Evolutionary conservation across 2,113 vertebrate genomes (phyloP), one percentile per base, ranked within the genome.

Genomic region (Crotalus horridus): DNA sequence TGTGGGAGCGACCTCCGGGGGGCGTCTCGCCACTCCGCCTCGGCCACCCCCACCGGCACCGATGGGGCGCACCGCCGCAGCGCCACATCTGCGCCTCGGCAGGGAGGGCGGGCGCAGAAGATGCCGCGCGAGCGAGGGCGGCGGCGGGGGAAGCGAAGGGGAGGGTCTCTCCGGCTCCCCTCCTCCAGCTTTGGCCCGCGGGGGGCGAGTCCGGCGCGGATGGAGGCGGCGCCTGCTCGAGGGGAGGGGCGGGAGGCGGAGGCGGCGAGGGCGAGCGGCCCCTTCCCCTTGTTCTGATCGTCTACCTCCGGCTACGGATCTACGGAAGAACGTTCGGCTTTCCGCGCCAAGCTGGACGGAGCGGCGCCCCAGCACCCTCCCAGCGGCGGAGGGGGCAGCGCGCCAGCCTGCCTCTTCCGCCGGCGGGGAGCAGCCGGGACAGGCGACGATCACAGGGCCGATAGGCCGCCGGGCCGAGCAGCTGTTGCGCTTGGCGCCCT

Each of bases 1-100:
- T 39, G 26, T 24, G 87, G 12, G 51, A 8, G 91, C 53, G 24
- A 54, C 13, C 87, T 54, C 58, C 53, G 87, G 58, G n/a, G 48
- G 91, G 91, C 61, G 87, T 69, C 48, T 69, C 33, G 33, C 87
- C 85, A 20, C 56, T n/a, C 86, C 48, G n/a, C 86, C 91, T 85
- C 54, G 54, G 54, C 92, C 92, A 51, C 53, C 91, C 91, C 64
- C 91, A 55, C 64, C 88, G 87, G 69, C 86, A 51, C 55, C 92
- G 43, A 90, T 81, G 74, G 92, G 88, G 69, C 92, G 59, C 54
- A 24, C 69, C 54, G 88, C 54, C 17, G 88, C 92, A 51, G 74
- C 92, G 92, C 92, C 92, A 51, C 92, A 93, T 90, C 92, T 90
- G 92, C 88, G 92, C 88, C 92, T 59, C 55, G 1, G 74, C 43